Base-by-base conservation (phyloP, 2,888 invertebrate genomes). In the Cetonia aurata region DNA sequence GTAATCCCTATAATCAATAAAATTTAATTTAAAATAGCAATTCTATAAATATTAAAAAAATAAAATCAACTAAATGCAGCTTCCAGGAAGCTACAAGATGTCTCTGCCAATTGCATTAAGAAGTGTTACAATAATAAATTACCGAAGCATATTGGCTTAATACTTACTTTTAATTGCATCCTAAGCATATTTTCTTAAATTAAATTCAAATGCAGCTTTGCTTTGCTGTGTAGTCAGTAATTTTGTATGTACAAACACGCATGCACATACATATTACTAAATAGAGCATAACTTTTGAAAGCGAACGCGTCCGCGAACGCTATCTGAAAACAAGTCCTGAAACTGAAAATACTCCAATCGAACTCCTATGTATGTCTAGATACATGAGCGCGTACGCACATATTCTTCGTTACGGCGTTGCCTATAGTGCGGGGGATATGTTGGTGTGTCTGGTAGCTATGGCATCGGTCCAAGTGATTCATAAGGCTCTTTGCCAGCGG, bases 391-490 rank as follows among this genome's bases (percentile, higher is more conserved):
- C n/a, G 48, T 60, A 17, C 31, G 31, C 46, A 4, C 46, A 60
- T 60, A 46, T 60, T 60, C 60, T 46, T 46, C 60, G 25, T 46
- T 60, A 60, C 53, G 62, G 66, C 66, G 60, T 52, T 70, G 56
- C 52, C 56, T 59, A 69, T 70, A 70, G 70, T 72, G 74, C 76
- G 75, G 77, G 74, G 74, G 75, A 76, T 78, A 72, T 75, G 76
- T 74, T 76, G 76, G 78, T 80, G 50, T 65, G 80, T 80, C 80
- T 78, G 71, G 75, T 59, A 72, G 78, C 76, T 76, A 73, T 77
- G 78, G 76, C 77, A 72, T 75, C 72, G 60, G 76, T 77, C 78
- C 77, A 76, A 73, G 77, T 81, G 81, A 81, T 78, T 81, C 81
- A 81, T 75, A 78, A 77, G 79, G 79, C 79, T 73, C 70, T 56